Base-by-base conservation (phyloP, 1,140 invertebrate genomes). In the Lepidurus apus region DNA sequence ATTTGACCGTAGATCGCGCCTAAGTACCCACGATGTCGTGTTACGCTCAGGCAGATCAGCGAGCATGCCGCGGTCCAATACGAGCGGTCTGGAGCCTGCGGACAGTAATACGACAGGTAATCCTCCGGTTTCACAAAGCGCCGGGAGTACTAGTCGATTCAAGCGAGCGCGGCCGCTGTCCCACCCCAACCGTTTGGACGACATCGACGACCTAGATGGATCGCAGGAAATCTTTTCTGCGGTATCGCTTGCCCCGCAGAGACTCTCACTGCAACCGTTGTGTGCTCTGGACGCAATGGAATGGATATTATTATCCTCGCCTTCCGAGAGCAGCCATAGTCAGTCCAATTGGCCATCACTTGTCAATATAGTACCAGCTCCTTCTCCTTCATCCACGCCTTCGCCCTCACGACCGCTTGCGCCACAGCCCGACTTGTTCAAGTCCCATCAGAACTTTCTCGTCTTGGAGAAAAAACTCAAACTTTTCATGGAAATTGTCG, bases 401-500 rank as follows among this genome's bases (percentile, higher is more conserved):
- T 88, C 87, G 85, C 80, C 90, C 86, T 77, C 90, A 84, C 78
- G 89, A 84, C 80, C 88, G 86, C 79, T 85, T 84, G 74, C 80
- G 10, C 85, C 87, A 74, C 89, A 74, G n/a, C 76, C 79, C 77
- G 45, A 86, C 86, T 42, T 85, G 86, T 1, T 85, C 85, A 1
- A 74, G 21, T 73, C 76, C 42, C 88, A 91, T 76, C 91, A 92
- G 82, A 91, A 91, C 2, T 91, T 92, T 84, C 90, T 91, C 80
- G 89, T 91, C 81, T 87, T 90, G 84, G 91, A 92, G 81, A 91
- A 93, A 84, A 91, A 92, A 82, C 87, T 93, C 81, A 89, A 89
- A 11, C 87, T 93, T 13, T 92, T 93, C 84, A 90, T 93, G 82
- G 92, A 93, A 80, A 93, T 93, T 80, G 87, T 93, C 82, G 91